Evolutionary conservation across 92 coral and sea anemone species (phyloP).

Genomic region (Umimayanthus kanabou): DNA sequence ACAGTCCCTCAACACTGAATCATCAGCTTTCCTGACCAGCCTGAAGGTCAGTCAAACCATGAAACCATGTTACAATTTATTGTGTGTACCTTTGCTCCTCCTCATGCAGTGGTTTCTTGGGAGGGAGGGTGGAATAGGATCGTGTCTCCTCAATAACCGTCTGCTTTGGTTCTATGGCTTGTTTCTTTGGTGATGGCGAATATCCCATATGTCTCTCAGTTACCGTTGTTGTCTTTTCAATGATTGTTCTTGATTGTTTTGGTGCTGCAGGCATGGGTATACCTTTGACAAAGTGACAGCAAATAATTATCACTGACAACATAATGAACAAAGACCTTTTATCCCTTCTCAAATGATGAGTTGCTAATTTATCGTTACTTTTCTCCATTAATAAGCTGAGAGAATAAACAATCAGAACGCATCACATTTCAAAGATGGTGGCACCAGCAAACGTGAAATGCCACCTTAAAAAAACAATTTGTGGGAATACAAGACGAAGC

Average conservation of each 20-base stretch:
- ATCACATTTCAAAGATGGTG: too few relatives aligned
- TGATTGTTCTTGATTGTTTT: conserved; percentile 45
- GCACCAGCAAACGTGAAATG: too few relatives aligned
- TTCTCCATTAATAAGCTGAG: too few relatives aligned
- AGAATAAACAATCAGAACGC: too few relatives aligned
- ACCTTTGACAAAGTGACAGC: background rate
- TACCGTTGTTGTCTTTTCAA: conserved; percentile 51
- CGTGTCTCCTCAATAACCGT: conserved; percentile 60
- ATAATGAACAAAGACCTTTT: too few relatives aligned
- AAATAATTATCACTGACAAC: background rate
- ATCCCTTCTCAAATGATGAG: too few relatives aligned
- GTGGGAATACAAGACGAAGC: too few relatives aligned
- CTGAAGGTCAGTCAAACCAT: too few relatives aligned
- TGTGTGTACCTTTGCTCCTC: conserved; percentile 49
- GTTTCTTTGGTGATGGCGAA: conserved; percentile 62
- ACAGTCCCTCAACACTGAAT: too few relatives aligned
- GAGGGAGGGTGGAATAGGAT: conserved; percentile 58
- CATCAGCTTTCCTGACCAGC: too few relatives aligned
- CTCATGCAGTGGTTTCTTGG: conserved; percentile 58
- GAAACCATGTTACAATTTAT: background rate
- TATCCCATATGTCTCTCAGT: conserved; percentile 50
- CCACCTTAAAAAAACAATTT: too few relatives aligned
- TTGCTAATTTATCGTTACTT: too few relatives aligned
- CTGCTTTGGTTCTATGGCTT: conserved; percentile 55
- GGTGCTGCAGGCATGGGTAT: conserved; percentile 36